These are phyloP conservation scores for Anguilla anguilla DNA, from an alignment of 2,797 vertebrate genomes.

Conservation along the genomic window DNA sequence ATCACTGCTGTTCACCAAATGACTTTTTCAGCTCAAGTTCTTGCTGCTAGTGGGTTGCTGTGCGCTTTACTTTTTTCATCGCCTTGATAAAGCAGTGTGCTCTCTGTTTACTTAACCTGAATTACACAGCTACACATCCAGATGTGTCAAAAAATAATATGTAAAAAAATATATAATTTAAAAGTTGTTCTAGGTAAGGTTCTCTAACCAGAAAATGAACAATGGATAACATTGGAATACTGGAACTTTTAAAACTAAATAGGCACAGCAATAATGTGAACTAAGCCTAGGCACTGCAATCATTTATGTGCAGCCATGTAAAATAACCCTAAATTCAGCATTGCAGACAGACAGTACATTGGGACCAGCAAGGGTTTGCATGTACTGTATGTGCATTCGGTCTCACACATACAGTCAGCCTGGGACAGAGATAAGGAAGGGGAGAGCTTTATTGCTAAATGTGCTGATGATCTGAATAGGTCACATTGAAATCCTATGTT, in stretches of 20 bases:
- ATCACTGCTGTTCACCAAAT: background rate
- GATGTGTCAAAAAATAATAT: background rate
- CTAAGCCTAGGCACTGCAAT: background rate
- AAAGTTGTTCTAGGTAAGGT: background rate
- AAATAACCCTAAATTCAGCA: too few relatives aligned
- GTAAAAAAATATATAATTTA: background rate
- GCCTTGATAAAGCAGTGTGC: background rate
- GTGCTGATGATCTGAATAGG: background rate
- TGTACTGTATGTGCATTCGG: too few relatives aligned
- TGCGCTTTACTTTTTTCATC: background rate
- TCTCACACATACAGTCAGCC: too few relatives aligned
- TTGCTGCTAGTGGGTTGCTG: background rate
- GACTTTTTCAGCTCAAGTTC: conserved; percentile 4
- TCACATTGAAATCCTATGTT: background rate
- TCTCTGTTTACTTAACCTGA: background rate
- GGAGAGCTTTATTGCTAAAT: background rate
- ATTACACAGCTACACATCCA: background rate
- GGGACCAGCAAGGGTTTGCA: too few relatives aligned
- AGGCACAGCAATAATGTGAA: background rate
- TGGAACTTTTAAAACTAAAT: background rate
- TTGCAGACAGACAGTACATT: too few relatives aligned
- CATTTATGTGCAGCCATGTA: too few relatives aligned
- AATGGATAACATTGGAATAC: background rate
- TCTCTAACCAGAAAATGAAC: background rate
- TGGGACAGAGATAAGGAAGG: too few relatives aligned